Percentiles rank a stretch among this genome's conserved stretches.
phyloP scores from a whole-genome alignment of 2,113 vertebrate genomes.

The Chlamydotis undulata region DNA sequence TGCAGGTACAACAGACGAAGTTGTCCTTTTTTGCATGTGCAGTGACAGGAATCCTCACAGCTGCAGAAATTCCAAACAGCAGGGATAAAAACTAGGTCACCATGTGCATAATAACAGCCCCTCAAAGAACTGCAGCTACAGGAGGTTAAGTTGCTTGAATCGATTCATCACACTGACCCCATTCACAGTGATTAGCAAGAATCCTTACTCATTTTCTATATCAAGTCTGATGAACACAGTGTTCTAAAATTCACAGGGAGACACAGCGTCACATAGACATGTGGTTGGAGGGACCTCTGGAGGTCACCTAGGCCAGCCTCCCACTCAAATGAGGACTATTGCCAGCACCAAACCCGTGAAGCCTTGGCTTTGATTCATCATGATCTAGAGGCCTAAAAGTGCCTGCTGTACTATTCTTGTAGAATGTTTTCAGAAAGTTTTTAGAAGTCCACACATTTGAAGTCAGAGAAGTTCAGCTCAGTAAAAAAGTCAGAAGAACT shows the following conservation, averaged over 20 bases:
- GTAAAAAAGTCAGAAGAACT: neutral
- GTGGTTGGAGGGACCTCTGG: neutral
- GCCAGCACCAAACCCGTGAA: neutral
- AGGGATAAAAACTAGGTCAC: neutral
- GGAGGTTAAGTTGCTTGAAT: neutral
- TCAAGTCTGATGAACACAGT: neutral
- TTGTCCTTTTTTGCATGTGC: neutral
- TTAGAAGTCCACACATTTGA: neutral
- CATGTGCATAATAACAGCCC: fast-evolving
- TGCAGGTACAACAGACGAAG: neutral
- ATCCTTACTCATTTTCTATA: neutral
- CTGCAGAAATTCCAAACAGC: neutral
- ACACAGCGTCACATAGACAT: neutral
- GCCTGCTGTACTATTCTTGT: neutral
- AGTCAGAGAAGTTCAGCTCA: neutral
- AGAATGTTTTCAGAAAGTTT: neutral
- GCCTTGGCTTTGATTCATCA: neutral
- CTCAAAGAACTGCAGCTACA: neutral
- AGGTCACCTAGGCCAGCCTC: neutral
- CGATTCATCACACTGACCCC: neutral
- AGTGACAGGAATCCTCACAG: neutral
- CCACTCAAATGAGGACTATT: neutral
- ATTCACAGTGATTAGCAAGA: neutral
- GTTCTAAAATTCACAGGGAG: neutral
- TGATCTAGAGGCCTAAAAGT: neutral